These are phyloP conservation scores for Drosophila borealis DNA, from an alignment of 2,888 invertebrate species.

Conservation along the genomic window DNA sequence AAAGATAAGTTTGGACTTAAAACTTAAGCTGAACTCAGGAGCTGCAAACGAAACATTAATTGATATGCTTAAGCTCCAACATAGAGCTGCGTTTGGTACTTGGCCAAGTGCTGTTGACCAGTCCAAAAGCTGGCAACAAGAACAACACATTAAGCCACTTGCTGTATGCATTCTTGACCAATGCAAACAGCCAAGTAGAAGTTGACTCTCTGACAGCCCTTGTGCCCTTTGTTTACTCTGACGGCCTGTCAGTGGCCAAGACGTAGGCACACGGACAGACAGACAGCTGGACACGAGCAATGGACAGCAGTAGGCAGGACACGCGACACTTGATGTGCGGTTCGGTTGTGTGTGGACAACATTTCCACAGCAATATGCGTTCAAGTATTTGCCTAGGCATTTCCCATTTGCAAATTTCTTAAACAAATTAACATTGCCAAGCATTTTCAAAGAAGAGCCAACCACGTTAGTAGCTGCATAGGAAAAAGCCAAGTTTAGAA, in stretches of 20 bases:
- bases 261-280: conserved; percentile 65
- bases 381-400: conserved; percentile 59
- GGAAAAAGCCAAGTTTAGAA: too few relatives aligned
- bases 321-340: conserved; percentile 71
- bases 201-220: conserved; percentile 24
- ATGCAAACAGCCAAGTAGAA: conserved; percentile 50
- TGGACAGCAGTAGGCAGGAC: conserved; percentile 48
- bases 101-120: conserved; percentile 45
- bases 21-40: background rate
- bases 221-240: conserved; percentile 69
- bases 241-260: conserved; percentile 73
- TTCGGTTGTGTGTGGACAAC: conserved; percentile 34
- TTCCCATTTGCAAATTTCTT: conserved; percentile 67
- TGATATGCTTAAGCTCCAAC: conserved; percentile 29
- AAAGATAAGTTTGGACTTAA: background rate
- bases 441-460: conserved; percentile 13
- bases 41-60: conserved; percentile 48
- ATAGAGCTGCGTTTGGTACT: conserved; percentile 12
- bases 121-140: conserved; percentile 7
- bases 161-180: conserved; percentile 53
- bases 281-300: conserved; percentile 22
- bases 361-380: conserved; percentile 43
- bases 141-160: conserved; percentile 60
- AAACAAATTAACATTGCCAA: conserved; percentile 64
- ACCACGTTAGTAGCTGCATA: conserved; percentile 3